Conservation (phyloP, 35 echinoderm and acorn worm genomes). For the Nesometra sesokonis region DNA sequence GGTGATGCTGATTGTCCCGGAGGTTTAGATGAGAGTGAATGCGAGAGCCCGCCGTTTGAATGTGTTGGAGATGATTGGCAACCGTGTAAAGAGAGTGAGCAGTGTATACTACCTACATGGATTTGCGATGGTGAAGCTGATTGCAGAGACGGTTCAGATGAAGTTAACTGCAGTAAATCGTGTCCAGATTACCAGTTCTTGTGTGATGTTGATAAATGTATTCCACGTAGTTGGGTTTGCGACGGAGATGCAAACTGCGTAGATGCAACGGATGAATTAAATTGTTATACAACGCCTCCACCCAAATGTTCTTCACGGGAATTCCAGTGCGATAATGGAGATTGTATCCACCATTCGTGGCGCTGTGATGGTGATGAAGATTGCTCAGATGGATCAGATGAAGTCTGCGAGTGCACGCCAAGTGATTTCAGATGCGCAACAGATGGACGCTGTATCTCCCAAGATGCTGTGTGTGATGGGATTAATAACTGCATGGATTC, state of each 20-base stretch:
- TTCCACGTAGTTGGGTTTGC: slow-evolving; percentile 21
- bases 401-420: background rate
- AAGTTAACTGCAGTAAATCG: background rate
- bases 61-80: too few species aligned
- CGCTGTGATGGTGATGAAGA: background rate
- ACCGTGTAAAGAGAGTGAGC: too few species aligned
- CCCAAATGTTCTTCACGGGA: background rate
- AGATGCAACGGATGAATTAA: slow-evolving; percentile 5
- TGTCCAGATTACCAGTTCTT: background rate
- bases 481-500: background rate
- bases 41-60: too few species aligned
- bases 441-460: background rate
- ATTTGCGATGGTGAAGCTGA: background rate
- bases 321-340: background rate
- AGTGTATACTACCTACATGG: background rate
- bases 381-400: background rate
- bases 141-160: background rate
- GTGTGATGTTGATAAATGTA: background rate
- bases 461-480: background rate
- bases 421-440: background rate
- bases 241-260: slow-evolving; percentile 63
- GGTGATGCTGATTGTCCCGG: too few species aligned
- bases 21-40: too few species aligned
- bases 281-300: background rate
- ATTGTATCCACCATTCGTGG: background rate